These are phyloP conservation scores for Pasiphila rectangulata DNA, from an alignment of 2,888 invertebrate species.

Conservation along the genomic window DNA sequence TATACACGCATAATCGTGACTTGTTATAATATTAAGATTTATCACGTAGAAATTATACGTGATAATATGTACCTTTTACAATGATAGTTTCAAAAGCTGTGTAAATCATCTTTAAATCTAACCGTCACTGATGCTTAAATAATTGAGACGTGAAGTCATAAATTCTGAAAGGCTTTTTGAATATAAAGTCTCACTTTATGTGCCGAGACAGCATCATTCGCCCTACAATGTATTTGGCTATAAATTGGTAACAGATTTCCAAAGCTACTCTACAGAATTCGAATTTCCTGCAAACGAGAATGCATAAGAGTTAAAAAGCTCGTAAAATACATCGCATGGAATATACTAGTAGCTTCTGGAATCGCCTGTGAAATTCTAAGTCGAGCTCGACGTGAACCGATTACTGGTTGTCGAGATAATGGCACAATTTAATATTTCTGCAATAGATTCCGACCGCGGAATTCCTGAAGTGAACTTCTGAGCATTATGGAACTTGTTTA, in stretches of 20 bases:
- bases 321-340: slow-evolving; percentile 4
- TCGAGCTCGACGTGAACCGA: slow-evolving; percentile 8
- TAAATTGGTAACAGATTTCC: slow-evolving; percentile 4
- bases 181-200: slow-evolving; percentile 2
- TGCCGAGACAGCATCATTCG: slow-evolving; percentile 3
- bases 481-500: no score
- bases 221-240: slow-evolving; percentile 2
- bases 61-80: neutral
- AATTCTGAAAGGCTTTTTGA: slow-evolving; percentile 2
- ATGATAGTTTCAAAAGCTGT: neutral
- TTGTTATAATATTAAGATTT: no score
- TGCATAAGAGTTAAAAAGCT: slow-evolving; percentile 3
- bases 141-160: neutral
- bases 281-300: neutral
- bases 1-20: no score
- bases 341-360: neutral
- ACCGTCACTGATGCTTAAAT: no score
- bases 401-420: slow-evolving; percentile 7
- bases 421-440: slow-evolving; percentile 5
- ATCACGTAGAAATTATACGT: no score
- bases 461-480: neutral
- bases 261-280: neutral
- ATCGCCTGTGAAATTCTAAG: slow-evolving; percentile 8
- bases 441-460: neutral
- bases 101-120: no score